Evolutionary conservation across 2,113 vertebrate genomes (phyloP).

Genomic region (Protobothrops mucrosquamatus): DNA sequence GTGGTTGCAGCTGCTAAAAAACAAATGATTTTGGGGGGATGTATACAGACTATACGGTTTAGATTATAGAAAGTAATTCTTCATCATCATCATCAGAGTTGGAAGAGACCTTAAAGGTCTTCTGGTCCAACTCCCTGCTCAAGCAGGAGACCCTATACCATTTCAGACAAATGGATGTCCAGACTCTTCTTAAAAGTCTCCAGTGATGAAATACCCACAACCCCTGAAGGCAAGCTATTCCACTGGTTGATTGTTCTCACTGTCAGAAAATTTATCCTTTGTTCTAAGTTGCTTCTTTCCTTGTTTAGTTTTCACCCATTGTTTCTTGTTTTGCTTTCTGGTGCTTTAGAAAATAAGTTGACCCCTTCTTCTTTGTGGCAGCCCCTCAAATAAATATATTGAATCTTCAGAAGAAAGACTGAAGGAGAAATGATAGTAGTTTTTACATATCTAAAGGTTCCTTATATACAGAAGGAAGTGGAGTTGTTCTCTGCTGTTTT

Average conservation of each 20-base stretch:
- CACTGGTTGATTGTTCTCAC: not conserved
- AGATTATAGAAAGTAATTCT: not conserved
- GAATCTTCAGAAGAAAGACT: not conserved
- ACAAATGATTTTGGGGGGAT: not conserved
- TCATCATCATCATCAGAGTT: not conserved
- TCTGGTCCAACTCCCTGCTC: not conserved
- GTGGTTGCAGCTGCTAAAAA: not conserved
- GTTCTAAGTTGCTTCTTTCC: not conserved
- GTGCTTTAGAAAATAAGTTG: not conserved
- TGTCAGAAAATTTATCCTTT: not conserved
- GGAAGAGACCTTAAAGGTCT: not conserved
- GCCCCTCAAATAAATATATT: not conserved
- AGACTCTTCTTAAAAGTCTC: not conserved
- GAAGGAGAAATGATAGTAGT: not conserved
- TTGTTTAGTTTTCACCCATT: not conserved
- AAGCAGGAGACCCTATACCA: not conserved
- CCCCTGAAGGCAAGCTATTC: not conserved
- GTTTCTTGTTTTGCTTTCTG: not conserved
- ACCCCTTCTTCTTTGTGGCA: not conserved
- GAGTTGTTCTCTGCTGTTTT: not conserved
- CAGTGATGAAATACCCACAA: not conserved
- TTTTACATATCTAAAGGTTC: not conserved
- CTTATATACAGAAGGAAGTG: not conserved
- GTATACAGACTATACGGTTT: not conserved
- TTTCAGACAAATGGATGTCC: not conserved